These are phyloP conservation scores for Drosophila tsacasi DNA, from an alignment of 1,140 invertebrate genomes.

Conservation along the genomic window DNA sequence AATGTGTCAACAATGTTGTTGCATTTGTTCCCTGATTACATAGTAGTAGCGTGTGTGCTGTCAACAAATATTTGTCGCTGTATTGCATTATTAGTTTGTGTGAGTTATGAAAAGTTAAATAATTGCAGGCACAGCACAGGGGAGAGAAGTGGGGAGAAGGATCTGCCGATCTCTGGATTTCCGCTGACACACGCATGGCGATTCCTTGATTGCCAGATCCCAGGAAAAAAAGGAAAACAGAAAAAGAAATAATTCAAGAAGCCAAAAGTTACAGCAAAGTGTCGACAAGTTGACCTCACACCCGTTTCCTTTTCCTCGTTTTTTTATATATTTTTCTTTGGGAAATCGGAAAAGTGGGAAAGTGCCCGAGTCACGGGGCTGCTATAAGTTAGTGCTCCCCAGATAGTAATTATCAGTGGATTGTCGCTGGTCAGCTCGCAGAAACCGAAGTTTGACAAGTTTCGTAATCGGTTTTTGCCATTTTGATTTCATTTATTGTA, in stretches of 20 bases:
- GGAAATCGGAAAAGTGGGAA: slow-evolving; percentile 41
- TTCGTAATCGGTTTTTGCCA: slow-evolving; percentile 73
- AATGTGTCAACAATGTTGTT: slow-evolving; percentile 70
- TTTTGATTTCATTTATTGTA: slow-evolving; percentile 77
- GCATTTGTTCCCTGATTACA: slow-evolving; percentile 35
- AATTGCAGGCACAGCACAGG: slow-evolving; percentile 43
- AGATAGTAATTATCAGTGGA: slow-evolving; percentile 83
- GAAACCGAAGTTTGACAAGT: slow-evolving; percentile 73
- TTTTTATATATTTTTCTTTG: neutral
- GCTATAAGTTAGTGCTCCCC: slow-evolving; percentile 79
- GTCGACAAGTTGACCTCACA: slow-evolving; percentile 51
- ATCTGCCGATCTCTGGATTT: slow-evolving; percentile 31
- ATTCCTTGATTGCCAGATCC: slow-evolving; percentile 55
- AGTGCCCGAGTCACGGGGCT: slow-evolving; percentile 37
- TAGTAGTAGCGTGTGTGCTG: slow-evolving; percentile 44
- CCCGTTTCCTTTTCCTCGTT: neutral
- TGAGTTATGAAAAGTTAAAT: slow-evolving; percentile 81
- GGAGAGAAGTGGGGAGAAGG: neutral
- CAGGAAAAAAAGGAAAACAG: neutral
- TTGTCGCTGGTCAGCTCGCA: slow-evolving; percentile 61
- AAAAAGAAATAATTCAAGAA: slow-evolving; percentile 29
- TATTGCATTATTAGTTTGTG: slow-evolving; percentile 78
- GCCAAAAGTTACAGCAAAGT: slow-evolving; percentile 57
- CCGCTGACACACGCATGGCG: slow-evolving; percentile 64
- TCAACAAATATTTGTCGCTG: slow-evolving; percentile 74